These are phyloP conservation scores for Philereme transversata DNA, from an alignment of 2,888 invertebrate species.

Conservation along the genomic window DNA sequence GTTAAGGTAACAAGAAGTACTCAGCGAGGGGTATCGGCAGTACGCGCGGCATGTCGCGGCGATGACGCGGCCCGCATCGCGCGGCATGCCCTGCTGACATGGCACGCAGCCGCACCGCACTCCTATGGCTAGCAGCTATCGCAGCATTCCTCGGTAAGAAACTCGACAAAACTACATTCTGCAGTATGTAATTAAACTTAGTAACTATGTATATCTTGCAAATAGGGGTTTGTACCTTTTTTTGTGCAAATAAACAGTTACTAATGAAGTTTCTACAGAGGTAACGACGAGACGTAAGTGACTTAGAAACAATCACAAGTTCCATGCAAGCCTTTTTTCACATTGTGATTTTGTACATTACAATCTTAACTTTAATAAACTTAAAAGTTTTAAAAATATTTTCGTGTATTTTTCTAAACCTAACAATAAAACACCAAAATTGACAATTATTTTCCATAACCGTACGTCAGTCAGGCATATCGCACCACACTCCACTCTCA, in stretches of 20 bases:
- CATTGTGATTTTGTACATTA: neutral
- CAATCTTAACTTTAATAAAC: no score
- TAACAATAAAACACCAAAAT: conserved; percentile 11
- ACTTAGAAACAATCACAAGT: conserved; percentile 15
- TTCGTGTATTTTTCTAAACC: neutral
- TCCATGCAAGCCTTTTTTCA: neutral
- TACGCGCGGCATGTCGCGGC: conserved; percentile 65
- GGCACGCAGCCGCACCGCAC: conserved; percentile 80
- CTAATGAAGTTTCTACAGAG: no score
- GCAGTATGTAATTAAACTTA: no score
- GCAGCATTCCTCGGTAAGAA: conserved; percentile 75
- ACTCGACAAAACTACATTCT: neutral
- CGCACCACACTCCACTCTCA: conserved; percentile 20
- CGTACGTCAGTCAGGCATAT: conserved; percentile 16
- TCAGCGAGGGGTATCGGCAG: conserved; percentile 44
- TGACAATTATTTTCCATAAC: conserved; percentile 21
- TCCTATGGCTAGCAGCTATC: conserved; percentile 78
- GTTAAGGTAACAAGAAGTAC: conserved; percentile 42
- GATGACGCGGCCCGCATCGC: conserved; percentile 74
- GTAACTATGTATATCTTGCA: no score
- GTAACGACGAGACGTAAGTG: no score
- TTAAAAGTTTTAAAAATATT: conserved; percentile 1
- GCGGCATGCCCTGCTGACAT: conserved; percentile 81
- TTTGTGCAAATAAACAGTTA: no score
- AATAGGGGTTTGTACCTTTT: no score